Conservation (phyloP, 2,797 vertebrate genomes). For the Molossus alvarezi region DNA sequence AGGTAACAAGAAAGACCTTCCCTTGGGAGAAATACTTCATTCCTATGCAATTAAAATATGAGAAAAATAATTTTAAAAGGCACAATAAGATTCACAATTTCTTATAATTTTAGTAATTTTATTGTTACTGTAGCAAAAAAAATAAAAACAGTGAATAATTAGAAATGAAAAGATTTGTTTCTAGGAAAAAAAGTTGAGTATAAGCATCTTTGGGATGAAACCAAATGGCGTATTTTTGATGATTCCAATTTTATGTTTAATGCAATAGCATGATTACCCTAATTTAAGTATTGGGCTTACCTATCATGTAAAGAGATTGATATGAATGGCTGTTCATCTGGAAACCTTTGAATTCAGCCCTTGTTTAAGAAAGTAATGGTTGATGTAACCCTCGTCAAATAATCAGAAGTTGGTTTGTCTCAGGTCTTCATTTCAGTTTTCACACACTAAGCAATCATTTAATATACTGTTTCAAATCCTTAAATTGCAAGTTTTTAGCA, state of each 20-base stretch:
- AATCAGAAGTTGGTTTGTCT: not conserved
- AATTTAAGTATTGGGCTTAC: not conserved
- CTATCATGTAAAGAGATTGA: not conserved
- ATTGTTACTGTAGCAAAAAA: slow-evolving; percentile 17
- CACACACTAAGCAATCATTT: not conserved
- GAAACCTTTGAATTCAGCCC: not conserved
- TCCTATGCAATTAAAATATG: slow-evolving; percentile 6
- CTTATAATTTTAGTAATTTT: slow-evolving; percentile 36
- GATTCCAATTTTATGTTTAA: not conserved
- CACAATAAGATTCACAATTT: not conserved
- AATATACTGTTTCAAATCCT: not conserved
- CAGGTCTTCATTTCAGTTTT: not conserved
- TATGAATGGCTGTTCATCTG: not conserved
- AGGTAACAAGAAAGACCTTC: not conserved
- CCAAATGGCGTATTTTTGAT: not conserved
- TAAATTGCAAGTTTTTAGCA: not conserved
- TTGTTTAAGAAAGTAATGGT: not conserved
- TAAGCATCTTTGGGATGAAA: not conserved
- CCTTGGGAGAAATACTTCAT: not conserved
- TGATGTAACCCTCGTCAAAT: not conserved
- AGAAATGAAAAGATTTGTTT: slow-evolving; percentile 16
- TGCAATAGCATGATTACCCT: not conserved
- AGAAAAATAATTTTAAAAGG: slow-evolving; percentile 35
- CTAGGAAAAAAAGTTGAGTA: not conserved
- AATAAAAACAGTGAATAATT: not conserved